Conservation (phyloP, 2,797 vertebrate genomes). For the Prionace glauca region DNA sequence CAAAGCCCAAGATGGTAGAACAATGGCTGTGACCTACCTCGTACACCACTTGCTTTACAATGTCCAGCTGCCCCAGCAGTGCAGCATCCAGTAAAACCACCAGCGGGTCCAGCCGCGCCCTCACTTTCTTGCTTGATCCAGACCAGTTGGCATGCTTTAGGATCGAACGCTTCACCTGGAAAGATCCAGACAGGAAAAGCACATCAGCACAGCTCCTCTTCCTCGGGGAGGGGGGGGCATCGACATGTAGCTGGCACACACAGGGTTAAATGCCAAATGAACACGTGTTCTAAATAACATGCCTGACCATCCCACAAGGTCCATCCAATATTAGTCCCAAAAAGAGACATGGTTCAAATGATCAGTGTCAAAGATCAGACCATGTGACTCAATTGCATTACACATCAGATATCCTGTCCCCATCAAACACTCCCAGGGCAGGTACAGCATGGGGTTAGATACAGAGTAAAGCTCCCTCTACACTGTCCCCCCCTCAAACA, state of each 20-base stretch:
- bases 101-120: conserved; percentile 73
- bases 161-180: conserved; percentile 69
- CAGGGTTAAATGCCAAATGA: neutral
- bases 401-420: too few species aligned
- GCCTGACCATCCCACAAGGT: too few species aligned
- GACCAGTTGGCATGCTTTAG: conserved; percentile 58
- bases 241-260: neutral
- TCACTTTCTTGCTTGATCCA: conserved; percentile 47
- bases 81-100: conserved; percentile 78
- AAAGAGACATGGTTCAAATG: neutral
- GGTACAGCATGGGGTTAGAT: neutral
- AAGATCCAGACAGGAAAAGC: neutral
- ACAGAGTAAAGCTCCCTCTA: too few species aligned
- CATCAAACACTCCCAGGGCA: neutral
- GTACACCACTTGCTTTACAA: conserved; percentile 72
- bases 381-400: too few species aligned
- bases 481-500: too few species aligned
- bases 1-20: neutral
- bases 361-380: neutral
- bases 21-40: conserved; percentile 58
- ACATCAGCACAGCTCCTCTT: neutral
- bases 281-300: neutral
- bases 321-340: neutral
- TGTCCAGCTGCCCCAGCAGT: conserved; percentile 78
- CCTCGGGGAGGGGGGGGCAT: accelerated